Conservation (phyloP, 2,888 invertebrate species). For the Pecten maximus region DNA sequence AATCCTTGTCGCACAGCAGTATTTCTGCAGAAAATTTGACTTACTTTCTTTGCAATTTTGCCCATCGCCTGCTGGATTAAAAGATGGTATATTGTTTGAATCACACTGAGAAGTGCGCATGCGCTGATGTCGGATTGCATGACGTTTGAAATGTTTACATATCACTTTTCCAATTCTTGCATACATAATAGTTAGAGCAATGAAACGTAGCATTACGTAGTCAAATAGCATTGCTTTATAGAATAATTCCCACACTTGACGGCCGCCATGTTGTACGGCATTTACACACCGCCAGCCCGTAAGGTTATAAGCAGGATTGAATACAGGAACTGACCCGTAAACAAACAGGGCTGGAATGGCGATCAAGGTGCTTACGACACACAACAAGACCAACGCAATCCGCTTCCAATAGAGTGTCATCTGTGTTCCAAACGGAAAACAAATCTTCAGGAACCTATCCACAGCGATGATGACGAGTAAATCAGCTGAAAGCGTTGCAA, state of each 20-base stretch:
- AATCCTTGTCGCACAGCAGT: neutral
- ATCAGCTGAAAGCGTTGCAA: neutral
- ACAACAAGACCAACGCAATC: neutral
- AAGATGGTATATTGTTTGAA: neutral
- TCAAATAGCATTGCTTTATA: slow-evolving; percentile 7
- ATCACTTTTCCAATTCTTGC: neutral
- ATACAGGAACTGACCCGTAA: neutral
- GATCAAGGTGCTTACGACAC: neutral
- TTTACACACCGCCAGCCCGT: slow-evolving; percentile 6
- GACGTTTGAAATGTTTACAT: slow-evolving; percentile 24
- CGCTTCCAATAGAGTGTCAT: slow-evolving; percentile 7
- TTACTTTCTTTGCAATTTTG: neutral
- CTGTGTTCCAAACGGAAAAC: neutral
- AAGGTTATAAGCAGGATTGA: neutral
- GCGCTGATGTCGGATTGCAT: neutral
- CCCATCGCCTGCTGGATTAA: neutral
- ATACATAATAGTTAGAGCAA: neutral
- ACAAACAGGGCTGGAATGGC: neutral
- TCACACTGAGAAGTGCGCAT: neutral
- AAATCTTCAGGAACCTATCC: slow-evolving; percentile 3
- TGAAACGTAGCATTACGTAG: neutral
- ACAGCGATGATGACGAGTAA: neutral
- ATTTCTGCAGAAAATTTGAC: neutral
- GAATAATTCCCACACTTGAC: neutral
- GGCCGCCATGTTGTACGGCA: neutral